These are phyloP conservation scores for Nasonia longicornis DNA, from an alignment of 1,140 invertebrate genomes.

Conservation along the genomic window DNA sequence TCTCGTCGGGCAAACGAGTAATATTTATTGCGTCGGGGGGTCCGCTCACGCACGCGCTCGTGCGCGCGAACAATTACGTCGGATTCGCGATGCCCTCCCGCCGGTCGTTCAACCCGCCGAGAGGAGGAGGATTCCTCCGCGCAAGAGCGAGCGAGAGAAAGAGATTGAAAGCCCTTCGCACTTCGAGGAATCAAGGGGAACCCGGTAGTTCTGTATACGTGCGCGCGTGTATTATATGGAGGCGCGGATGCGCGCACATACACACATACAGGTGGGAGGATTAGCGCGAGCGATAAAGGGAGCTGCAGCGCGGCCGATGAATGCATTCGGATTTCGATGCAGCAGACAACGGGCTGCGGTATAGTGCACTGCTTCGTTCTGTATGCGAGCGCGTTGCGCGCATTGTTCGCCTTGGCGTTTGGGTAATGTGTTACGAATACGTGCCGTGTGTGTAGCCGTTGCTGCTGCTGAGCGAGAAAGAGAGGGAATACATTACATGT, in stretches of 20 bases:
- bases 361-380: neutral
- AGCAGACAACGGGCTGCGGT: neutral
- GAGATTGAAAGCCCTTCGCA: constrained; percentile 22
- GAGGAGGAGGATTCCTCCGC: neutral
- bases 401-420: neutral
- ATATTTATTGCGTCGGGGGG: constrained; percentile 37
- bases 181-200: constrained; percentile 16
- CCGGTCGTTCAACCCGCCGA: constrained; percentile 17
- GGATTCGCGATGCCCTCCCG: constrained; percentile 23
- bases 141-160: neutral
- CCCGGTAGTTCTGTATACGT: neutral
- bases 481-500: too few relatives aligned
- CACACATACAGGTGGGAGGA: constrained; percentile 19
- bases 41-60: neutral
- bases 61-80: constrained; percentile 33
- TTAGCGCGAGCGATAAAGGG: constrained; percentile 34
- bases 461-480: too few relatives aligned
- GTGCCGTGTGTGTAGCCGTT: neutral
- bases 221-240: too few relatives aligned
- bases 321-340: constrained; percentile 2
- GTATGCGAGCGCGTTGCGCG: neutral
- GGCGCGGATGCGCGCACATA: neutral
- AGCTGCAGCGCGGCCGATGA: neutral
- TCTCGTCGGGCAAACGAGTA: constrained; percentile 17
- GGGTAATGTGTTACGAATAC: neutral